These are phyloP conservation scores for Vespertilio murinus DNA, from an alignment of 2,797 vertebrate species.

Conservation along the genomic window DNA sequence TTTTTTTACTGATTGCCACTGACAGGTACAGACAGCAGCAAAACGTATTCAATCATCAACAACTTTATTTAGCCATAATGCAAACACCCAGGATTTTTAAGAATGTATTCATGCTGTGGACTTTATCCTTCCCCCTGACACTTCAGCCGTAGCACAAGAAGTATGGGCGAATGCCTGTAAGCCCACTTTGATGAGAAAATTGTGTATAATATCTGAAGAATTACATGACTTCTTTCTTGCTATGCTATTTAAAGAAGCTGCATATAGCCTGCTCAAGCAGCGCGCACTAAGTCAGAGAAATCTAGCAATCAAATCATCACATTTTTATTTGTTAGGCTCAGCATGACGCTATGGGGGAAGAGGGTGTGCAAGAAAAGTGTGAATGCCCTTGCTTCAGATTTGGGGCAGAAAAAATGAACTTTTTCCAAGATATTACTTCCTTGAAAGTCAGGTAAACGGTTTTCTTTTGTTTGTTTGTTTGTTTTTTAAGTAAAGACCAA, in stretches of 20 bases:
- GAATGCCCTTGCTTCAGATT: neutral
- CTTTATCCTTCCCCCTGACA: neutral
- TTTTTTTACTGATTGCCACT: neutral
- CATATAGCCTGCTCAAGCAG: neutral
- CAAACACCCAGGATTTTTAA: neutral
- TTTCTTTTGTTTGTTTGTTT: neutral
- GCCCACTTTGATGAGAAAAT: neutral
- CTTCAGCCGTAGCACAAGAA: neutral
- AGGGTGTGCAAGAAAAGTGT: neutral
- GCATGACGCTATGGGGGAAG: neutral
- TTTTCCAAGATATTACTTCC: neutral
- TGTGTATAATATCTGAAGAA: conserved; percentile 3
- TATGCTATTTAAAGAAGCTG: neutral
- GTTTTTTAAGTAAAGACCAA: neutral
- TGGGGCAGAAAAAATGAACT: neutral
- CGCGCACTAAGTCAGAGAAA: neutral
- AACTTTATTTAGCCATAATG: conserved; percentile 11
- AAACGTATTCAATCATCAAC: neutral
- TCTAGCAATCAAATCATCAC: neutral
- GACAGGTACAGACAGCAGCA: conserved; percentile 2
- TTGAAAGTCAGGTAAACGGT: conserved; percentile 1
- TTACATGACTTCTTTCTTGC: neutral
- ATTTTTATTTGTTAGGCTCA: neutral
- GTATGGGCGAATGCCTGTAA: neutral
- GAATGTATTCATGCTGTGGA: neutral